Percentiles rank a stretch among this genome's conserved stretches.
phyloP scores from a whole-genome alignment of 2,113 vertebrate genomes.

The Taurulus bubalis region DNA sequence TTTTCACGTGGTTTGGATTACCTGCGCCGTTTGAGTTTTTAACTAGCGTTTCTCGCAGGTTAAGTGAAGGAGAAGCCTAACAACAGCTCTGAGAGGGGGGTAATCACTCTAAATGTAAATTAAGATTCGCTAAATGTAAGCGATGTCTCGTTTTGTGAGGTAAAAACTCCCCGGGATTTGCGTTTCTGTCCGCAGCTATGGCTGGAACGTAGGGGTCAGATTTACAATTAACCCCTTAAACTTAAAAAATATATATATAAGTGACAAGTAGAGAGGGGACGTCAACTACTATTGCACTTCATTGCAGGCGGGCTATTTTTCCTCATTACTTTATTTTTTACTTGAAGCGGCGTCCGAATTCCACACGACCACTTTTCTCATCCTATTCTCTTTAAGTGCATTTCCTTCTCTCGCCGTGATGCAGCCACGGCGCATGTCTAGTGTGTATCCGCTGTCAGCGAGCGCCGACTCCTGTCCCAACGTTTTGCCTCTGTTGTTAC shows the following conservation, averaged over 20 bases:
- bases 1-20: background rate
- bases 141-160: conserved; percentile 41
- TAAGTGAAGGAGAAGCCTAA: conserved; percentile 17
- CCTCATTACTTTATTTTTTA: conserved; percentile 33
- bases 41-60: background rate
- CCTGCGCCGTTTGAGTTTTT: background rate
- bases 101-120: conserved; percentile 77
- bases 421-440: background rate
- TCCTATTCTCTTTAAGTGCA: background rate
- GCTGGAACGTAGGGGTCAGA: conserved; percentile 62
- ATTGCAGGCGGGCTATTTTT: conserved; percentile 22
- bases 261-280: conserved; percentile 21
- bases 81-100: conserved; percentile 33
- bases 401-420: background rate
- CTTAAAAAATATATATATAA: background rate
- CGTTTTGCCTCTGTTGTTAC: conserved; percentile 56
- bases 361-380: background rate
- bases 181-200: conserved; percentile 22
- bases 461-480: conserved; percentile 26
- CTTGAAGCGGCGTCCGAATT: conserved; percentile 22
- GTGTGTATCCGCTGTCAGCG: background rate
- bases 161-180: conserved; percentile 44
- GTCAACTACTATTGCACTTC: conserved; percentile 19
- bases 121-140: conserved; percentile 59
- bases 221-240: conserved; percentile 73